These are phyloP conservation scores for Pristionchus entomophagus DNA, from an alignment of 2,888 invertebrate species.

Conservation along the genomic window DNA sequence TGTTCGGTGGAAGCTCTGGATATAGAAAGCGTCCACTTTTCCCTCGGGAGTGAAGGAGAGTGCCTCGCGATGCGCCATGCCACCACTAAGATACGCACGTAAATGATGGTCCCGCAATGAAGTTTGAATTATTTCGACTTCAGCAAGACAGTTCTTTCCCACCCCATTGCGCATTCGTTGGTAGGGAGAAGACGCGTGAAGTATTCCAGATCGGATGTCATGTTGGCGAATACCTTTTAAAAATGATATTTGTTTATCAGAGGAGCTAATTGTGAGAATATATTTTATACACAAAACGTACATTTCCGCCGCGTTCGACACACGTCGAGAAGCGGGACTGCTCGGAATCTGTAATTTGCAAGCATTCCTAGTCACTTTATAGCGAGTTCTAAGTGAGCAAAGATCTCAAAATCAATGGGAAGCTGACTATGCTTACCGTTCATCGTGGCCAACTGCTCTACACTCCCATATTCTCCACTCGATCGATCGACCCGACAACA, in stretches of 20 bases:
- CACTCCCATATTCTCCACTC: neutral
- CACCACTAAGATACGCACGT: conserved; percentile 1
- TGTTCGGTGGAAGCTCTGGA: conserved; percentile 2
- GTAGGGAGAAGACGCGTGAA: neutral
- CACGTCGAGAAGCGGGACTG: neutral
- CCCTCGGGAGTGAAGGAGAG: neutral
- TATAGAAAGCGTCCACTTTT: conserved; percentile 25
- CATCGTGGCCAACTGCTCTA: neutral
- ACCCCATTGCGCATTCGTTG: neutral
- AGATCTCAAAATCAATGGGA: too few relatives aligned
- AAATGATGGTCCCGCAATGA: too few relatives aligned
- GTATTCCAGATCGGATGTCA: neutral
- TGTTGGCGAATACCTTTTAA: neutral
- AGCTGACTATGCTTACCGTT: too few relatives aligned
- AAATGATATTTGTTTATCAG: neutral
- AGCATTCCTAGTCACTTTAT: too few relatives aligned
- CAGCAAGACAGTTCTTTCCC: too few relatives aligned
- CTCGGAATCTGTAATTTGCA: neutral
- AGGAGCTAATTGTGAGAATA: neutral
- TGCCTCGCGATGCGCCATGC: conserved; percentile 34
- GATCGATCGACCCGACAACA: neutral
- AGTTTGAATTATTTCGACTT: too few relatives aligned
- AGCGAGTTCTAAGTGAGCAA: too few relatives aligned
- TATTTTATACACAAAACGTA: too few relatives aligned
- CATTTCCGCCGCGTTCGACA: neutral